Evolutionary conservation across 2,888 invertebrate genomes (phyloP), one percentile per base, ranked within the genome.

Genomic region (Nematopogon swammerdamellus): DNA sequence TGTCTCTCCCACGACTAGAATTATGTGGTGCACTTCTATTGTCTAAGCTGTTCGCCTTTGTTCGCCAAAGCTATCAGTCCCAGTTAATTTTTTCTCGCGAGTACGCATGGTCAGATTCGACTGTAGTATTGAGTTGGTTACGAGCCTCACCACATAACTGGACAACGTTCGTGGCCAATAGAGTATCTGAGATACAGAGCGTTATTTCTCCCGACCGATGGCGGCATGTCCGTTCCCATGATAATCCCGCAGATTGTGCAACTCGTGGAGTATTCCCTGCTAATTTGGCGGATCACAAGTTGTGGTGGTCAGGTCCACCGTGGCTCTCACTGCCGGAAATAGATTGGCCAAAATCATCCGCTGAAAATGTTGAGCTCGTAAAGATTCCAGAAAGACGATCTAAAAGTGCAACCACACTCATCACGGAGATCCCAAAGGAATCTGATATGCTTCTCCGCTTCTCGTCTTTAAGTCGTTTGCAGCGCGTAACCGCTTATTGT

Each of bases 141-240:
- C 29, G 30, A 11, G 36, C 44, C 6, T 19, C 47, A 4, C 47
- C 52, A 3, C 46, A 30, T 17, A 47, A 42, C 1, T 53, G 48
- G 45, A 54, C 51, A 50, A 50, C 49, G 8, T 55, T 51, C 44
- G 52, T 55, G 11, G 49, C 53, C 18, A 51, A 55, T 19, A 44
- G 52, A 3, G 20, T 49, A 5, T 43, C 44, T 3, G 44, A 16
- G 3, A 52, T 52, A 18, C 45, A 48, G 14, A 14, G 14, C 11
- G 36, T 36, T 4, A 4, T 36, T 14, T 14, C 36, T 3, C 36
- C 36, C 4, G 36, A 36, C n/a, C 8, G 36, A 36, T 36, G 36
- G 36, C 8, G 14, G 4, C 36, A 36, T 14, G 36, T 36, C 3
- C 8, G 36, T 14, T 36, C 36, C 36, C 36, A 36, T 3, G 36